These are phyloP conservation scores for Menidia menidia DNA, from an alignment of 2,797 vertebrate species.

Conservation along the genomic window DNA sequence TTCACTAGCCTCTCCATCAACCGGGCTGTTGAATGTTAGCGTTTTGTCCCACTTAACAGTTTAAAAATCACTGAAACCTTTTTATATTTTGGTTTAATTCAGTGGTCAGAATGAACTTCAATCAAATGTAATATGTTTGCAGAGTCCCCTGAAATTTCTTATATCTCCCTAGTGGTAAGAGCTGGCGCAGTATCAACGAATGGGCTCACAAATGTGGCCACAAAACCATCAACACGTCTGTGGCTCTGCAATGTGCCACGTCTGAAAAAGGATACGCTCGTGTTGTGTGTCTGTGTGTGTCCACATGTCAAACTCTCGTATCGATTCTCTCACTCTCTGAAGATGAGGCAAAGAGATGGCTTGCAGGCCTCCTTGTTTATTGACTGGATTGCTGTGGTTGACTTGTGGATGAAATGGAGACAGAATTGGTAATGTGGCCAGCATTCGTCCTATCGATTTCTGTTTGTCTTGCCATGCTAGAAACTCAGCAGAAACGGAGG, in stretches of 20 bases:
- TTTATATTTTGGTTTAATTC: too few relatives aligned
- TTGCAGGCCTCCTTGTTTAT: slow-evolving; percentile 68
- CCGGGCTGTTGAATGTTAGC: too few relatives aligned
- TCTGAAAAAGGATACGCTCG: slow-evolving; percentile 7
- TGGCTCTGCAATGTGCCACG: background rate
- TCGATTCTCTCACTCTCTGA: slow-evolving; percentile 74
- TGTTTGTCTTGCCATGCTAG: slow-evolving; percentile 50
- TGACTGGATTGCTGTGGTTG: slow-evolving; percentile 68
- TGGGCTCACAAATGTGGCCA: too few relatives aligned
- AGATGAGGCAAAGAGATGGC: slow-evolving; percentile 65
- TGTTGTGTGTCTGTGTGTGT: slow-evolving; percentile 11
- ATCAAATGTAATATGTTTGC: too few relatives aligned
- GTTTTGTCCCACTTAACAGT: too few relatives aligned
- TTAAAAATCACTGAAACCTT: too few relatives aligned
- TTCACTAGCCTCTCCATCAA: too few relatives aligned
- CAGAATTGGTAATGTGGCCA: slow-evolving; percentile 64
- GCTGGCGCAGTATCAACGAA: too few relatives aligned
- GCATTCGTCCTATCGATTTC: slow-evolving; percentile 66
- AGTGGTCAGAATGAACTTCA: too few relatives aligned
- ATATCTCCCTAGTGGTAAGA: too few relatives aligned
- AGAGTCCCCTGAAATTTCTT: too few relatives aligned
- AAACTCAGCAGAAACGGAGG: slow-evolving; percentile 43
- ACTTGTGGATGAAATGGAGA: slow-evolving; percentile 74
- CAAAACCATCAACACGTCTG: too few relatives aligned
- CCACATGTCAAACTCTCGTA: slow-evolving; percentile 49